Evolutionary conservation across 2,888 invertebrate species (phyloP).

Genomic region (Dendrolimus houi): DNA sequence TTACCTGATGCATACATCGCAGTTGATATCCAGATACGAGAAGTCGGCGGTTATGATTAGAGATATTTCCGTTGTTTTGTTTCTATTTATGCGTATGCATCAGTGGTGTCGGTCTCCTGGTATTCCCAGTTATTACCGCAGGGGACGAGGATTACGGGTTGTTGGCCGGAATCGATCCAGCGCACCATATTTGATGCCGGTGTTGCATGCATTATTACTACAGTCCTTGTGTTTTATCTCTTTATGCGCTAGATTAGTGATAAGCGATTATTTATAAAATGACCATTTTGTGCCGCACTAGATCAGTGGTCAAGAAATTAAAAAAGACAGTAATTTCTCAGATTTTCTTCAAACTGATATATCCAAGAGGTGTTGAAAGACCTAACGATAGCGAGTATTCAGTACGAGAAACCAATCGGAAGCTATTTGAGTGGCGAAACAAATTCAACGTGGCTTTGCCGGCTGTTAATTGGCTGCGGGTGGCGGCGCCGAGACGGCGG

Average conservation of each 20-base stretch:
- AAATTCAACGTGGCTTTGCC: conserved; percentile 68
- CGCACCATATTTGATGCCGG: conserved; percentile 39
- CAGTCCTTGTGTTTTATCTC: conserved; percentile 26
- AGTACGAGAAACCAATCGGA: conserved; percentile 69
- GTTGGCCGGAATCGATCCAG: conserved; percentile 69
- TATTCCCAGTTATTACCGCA: conserved; percentile 67
- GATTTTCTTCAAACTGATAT: neutral
- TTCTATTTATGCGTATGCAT: conserved; percentile 30
- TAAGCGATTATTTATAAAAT: too few relatives aligned
- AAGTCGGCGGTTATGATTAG: conserved; percentile 48
- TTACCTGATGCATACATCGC: neutral
- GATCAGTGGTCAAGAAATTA: too few relatives aligned
- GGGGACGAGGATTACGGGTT: conserved; percentile 58
- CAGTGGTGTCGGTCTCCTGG: conserved; percentile 46
- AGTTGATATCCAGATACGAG: conserved; percentile 15
- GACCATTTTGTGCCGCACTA: too few relatives aligned
- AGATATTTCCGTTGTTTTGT: conserved; percentile 51
- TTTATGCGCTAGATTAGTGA: too few relatives aligned
- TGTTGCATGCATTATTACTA: conserved; percentile 56
- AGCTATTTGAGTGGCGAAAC: conserved; percentile 67
- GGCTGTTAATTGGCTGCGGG: conserved; percentile 75
- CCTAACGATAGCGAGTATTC: conserved; percentile 32
- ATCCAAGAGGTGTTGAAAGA: conserved; percentile 21
- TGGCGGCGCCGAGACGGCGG: conserved; percentile 75
- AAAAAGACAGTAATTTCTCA: conserved; percentile 3